phyloP scores from a whole-genome alignment of 2,888 invertebrate species.

The Didymodactylos carnosus region DNA sequence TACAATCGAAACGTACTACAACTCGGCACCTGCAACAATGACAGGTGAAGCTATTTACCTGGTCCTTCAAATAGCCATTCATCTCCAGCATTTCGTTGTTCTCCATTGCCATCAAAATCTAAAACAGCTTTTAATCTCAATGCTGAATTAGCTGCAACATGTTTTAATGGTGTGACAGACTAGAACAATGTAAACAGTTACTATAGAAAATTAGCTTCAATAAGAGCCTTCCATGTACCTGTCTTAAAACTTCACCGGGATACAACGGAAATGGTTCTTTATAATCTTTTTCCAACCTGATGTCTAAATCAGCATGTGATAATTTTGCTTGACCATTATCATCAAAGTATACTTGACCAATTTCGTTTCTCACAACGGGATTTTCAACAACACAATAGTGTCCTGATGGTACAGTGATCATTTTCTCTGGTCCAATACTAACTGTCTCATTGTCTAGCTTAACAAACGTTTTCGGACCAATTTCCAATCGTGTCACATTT shows the following conservation, averaged over 20 bases:
- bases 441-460: constrained; percentile 39
- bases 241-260: constrained; percentile 33
- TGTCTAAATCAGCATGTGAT: constrained; percentile 37
- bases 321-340: constrained; percentile 33
- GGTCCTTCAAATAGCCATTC: constrained; percentile 39
- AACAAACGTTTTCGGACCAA: constrained; percentile 38
- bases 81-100: constrained; percentile 35
- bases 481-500: constrained; percentile 36
- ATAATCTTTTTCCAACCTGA: constrained; percentile 35
- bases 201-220: too few relatives aligned
- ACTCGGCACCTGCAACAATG: too few relatives aligned
- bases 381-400: constrained; percentile 38
- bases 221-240: not conserved
- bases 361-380: constrained; percentile 32
- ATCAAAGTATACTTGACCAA: constrained; percentile 28
- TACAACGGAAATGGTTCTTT: constrained; percentile 40
- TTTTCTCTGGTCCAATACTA: constrained; percentile 14
- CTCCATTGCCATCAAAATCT: constrained; percentile 29
- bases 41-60: too few relatives aligned
- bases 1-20: constrained; percentile 28
- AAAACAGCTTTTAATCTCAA: constrained; percentile 33
- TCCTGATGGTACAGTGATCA: constrained; percentile 19
- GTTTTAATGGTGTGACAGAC: constrained; percentile 27
- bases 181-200: not conserved
- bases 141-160: constrained; percentile 36